These are phyloP conservation scores for Thryonomys swinderianus DNA, from an alignment of 2,113 vertebrate genomes.

Conservation along the genomic window DNA sequence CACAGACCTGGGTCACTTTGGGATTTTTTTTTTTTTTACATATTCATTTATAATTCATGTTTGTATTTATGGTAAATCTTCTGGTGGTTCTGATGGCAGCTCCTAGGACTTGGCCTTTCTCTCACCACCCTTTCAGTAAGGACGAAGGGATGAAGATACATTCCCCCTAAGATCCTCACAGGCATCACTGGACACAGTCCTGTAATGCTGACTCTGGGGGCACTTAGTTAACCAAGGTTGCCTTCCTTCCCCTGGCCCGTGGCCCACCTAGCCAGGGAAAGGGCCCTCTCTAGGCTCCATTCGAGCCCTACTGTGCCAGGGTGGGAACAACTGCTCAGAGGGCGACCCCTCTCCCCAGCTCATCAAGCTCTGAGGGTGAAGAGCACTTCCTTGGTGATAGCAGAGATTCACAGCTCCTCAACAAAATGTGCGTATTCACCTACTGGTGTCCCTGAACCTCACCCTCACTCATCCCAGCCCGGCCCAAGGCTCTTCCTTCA, in stretches of 20 bases:
- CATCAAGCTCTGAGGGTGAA: not conserved
- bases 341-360: not conserved
- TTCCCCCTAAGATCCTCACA: not conserved
- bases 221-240: not conserved
- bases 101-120: constrained; percentile 1
- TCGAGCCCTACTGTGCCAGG: not conserved
- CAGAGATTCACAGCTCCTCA: not conserved
- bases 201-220: not conserved
- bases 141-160: not conserved
- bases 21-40: not conserved
- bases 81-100: not conserved
- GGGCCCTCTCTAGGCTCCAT: not conserved
- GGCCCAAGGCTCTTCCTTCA: not conserved
- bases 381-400: not conserved
- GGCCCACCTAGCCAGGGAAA: not conserved
- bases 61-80: not conserved
- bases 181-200: not conserved
- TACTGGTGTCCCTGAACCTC: not conserved
- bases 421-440: not conserved
- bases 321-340: not conserved
- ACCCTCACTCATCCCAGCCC: not conserved
- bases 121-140: not conserved
- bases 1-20: not conserved
- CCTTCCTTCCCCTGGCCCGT: not conserved
- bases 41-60: not conserved